Evolutionary conservation across 35 echinoderm and acorn worm genomes (phyloP), one percentile per base, ranked within the genome.

Genomic region (Anneissia japonica): DNA sequence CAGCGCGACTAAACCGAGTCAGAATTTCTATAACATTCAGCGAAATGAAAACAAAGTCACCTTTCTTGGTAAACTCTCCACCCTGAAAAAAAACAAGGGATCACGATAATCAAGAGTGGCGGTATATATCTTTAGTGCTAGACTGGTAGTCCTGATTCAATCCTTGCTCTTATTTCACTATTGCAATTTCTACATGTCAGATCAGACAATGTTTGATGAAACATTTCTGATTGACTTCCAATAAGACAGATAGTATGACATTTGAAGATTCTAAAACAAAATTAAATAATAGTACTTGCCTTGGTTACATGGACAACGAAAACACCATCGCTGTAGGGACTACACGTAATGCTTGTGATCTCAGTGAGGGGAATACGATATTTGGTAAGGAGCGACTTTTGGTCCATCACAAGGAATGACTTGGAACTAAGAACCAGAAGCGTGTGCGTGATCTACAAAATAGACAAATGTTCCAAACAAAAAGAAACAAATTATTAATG

Each of bases 291-390:
- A n/a, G n/a, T 4, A 36, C 39, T 73, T 87, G 94, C 96, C 92
- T 99, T 99, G 37, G 84, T 91, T 23, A 99, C 72, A 84, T 94
- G 96, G 34, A 99, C 31, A 81, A 93, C 88, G 4, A 99, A 73
- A 13, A 97, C 55, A 29, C 84, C 76, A 86, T 94, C 92, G 37
- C 89, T 94, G 76, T 99, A 99, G 4, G 92, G 96, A 81, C 92
- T 99, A 39, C 91, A 89, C 2, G 96, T 89, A 19, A 99, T 83
- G 0, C 89, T 89, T 56, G 89, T 88, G 31, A 99, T 92, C 37
- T 93, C 96, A 9, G 83, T 46, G 16, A 99, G 81, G 19, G 89
- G 86, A 26, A 99, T 74, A 73, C 89, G 82, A 56, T 87, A 88
- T 87, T 93, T 93, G 37, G 75, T 38, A 19, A 46, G 41, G 30